A percentile compares a stretch with the other conserved stretches of the same genome.
These are phyloP conservation scores for Rutpela maculata DNA, from an alignment of 2,888 invertebrate species.

Conservation along the genomic window DNA sequence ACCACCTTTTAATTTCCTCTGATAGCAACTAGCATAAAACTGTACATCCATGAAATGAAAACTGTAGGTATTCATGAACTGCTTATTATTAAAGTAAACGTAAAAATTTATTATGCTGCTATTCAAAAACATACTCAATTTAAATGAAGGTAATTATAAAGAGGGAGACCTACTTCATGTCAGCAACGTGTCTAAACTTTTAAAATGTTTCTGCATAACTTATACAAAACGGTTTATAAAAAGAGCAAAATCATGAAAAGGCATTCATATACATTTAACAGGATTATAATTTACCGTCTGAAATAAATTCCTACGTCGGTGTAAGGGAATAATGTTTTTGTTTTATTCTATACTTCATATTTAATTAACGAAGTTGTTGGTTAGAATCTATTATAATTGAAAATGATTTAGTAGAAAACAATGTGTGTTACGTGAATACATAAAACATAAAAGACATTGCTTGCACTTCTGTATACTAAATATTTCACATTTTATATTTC, in stretches of 20 bases:
- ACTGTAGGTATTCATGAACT: background rate
- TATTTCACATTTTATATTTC: too few species aligned
- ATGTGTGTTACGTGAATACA: too few species aligned
- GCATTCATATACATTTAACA: constrained; percentile 51
- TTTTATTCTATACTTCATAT: background rate
- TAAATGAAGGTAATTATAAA: constrained; percentile 15
- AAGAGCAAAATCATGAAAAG: constrained; percentile 44
- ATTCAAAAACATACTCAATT: background rate
- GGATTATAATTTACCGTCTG: constrained; percentile 31
- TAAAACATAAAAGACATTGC: too few species aligned
- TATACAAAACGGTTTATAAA: constrained; percentile 46
- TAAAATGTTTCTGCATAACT: constrained; percentile 44
- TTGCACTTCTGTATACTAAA: too few species aligned
- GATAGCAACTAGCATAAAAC: too few species aligned
- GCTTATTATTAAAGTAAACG: background rate
- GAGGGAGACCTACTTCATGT: constrained; percentile 6
- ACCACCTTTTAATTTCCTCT: too few species aligned
- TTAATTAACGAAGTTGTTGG: background rate
- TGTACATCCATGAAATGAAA: background rate
- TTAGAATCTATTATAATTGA: too few species aligned
- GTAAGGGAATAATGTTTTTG: background rate
- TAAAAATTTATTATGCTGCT: background rate
- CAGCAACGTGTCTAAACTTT: constrained; percentile 36
- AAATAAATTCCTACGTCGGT: constrained; percentile 11
- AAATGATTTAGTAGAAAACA: too few species aligned